phyloP scores from a whole-genome alignment of 2,113 vertebrate species.

The Psittacara wagleri region DNA sequence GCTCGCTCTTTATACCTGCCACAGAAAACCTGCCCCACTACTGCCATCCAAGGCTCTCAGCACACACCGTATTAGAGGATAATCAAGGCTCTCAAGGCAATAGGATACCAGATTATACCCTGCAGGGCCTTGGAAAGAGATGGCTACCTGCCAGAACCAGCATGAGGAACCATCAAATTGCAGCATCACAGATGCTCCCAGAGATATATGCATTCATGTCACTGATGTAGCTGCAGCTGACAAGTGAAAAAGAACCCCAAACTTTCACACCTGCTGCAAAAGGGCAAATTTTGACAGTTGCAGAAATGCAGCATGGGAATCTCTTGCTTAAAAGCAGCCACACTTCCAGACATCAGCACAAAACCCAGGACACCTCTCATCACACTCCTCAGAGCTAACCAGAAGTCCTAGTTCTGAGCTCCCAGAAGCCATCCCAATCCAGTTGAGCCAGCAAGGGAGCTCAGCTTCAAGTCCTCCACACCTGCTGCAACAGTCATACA shows the following conservation, averaged over 20 bases:
- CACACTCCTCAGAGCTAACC: not conserved
- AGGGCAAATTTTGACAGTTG: not conserved
- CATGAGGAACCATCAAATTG: not conserved
- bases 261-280: not conserved
- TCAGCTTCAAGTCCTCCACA: not conserved
- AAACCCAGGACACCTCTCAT: not conserved
- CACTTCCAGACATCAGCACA: not conserved
- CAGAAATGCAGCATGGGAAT: not conserved
- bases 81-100: slow-evolving; percentile 36
- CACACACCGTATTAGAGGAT: not conserved
- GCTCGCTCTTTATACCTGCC: not conserved
- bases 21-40: not conserved
- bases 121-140: slow-evolving; percentile 18
- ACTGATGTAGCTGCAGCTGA: not conserved
- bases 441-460: not conserved
- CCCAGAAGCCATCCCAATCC: rapidly evolving
- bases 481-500: not conserved
- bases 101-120: slow-evolving; percentile 18
- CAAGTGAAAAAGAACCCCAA: not conserved
- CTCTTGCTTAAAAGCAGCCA: not conserved
- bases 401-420: not conserved
- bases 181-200: not conserved
- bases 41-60: not conserved
- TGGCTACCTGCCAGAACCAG: not conserved
- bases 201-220: not conserved